Conservation (phyloP, 2,797 vertebrate genomes). For the Danio aesculapii region DNA sequence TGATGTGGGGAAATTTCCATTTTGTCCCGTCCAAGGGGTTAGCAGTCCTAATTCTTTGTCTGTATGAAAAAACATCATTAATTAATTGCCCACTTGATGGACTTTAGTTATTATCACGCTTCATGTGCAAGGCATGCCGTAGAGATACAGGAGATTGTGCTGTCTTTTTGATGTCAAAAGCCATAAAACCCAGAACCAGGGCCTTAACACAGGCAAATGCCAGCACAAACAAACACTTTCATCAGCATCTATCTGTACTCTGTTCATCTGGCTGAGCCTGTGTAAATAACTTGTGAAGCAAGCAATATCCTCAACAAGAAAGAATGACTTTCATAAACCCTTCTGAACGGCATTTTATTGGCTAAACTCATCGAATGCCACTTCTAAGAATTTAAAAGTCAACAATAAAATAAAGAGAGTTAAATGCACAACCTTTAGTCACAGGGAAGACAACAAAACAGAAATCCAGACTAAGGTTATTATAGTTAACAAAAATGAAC, state of each 20-base stretch:
- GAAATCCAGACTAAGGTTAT: not conserved
- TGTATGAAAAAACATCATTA: not conserved
- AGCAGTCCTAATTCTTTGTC: not conserved
- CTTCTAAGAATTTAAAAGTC: conserved; percentile 42
- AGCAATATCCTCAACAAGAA: conserved; percentile 23
- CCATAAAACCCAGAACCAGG: conserved; percentile 62
- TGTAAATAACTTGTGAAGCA: conserved; percentile 39
- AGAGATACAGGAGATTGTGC: conserved; percentile 53
- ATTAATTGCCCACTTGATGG: conserved; percentile 18
- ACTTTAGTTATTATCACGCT: conserved; percentile 52
- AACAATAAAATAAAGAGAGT: conserved; percentile 42
- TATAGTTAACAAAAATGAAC: no score
- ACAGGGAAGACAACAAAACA: not conserved
- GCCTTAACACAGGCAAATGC: conserved; percentile 61
- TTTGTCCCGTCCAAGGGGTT: not conserved
- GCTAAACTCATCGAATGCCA: conserved; percentile 50
- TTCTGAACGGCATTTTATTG: conserved; percentile 6
- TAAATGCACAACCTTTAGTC: not conserved
- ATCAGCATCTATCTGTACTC: conserved; percentile 44
- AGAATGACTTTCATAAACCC: conserved; percentile 28
- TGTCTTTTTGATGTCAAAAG: conserved; percentile 62
- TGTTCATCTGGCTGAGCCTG: conserved; percentile 29
- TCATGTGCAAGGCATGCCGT: conserved; percentile 48
- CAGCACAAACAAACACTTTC: conserved; percentile 64
- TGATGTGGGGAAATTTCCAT: not conserved